Base-by-base conservation (phyloP, 35 echinoderm and acorn worm species). In the Ophiothrix spiculata region DNA sequence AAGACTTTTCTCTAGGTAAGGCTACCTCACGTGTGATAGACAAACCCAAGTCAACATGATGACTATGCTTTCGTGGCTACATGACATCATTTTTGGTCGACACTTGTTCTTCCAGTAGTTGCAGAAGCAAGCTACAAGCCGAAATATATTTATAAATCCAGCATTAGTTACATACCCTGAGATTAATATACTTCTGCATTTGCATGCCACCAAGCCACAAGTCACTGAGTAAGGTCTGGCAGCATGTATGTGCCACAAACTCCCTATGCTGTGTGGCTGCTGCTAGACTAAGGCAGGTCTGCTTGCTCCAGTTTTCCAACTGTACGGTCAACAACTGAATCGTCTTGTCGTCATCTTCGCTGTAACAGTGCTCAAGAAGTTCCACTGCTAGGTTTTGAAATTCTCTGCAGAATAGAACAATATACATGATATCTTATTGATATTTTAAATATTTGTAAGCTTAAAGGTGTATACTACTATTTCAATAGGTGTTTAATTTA, bases 261-360 rank as follows among this genome's bases (percentile, higher is more conserved):
- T 94, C 92, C 17, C 81, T 86, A 37, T 99, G 92, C 45, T 99
- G 81, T 13, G 89, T 89, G 29, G 83, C 85, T 12, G 89, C 92
- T 23, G 96, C 96, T 32, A 99, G 76, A 81, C 96, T 99, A 39
- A 99, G 63, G 31, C 92, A 91, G 0, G 96, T 99, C 42, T 89
- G 89, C n/a, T 89, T 93, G 75, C 96, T 94, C 96, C 96, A 99
- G 60, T 99, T 99, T 76, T 94, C 92, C 35, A 94, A 83, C 77
- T 99, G 88, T 29, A 94, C 83, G 12, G 96, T 99, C 86, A 99
- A 40, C 38, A 99, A 83, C 74, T 99, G 96, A 28, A 94, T 76
- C 21, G 96, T 99, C 36, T 89, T 46, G n/a, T 87, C 89, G 54
- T 99, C 92, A 35, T 99, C 92, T 49, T 87, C 88, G 17, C 80